Evolutionary conservation across 2,888 invertebrate species (phyloP).

Genomic region (Cosmorhoe ocellata): DNA sequence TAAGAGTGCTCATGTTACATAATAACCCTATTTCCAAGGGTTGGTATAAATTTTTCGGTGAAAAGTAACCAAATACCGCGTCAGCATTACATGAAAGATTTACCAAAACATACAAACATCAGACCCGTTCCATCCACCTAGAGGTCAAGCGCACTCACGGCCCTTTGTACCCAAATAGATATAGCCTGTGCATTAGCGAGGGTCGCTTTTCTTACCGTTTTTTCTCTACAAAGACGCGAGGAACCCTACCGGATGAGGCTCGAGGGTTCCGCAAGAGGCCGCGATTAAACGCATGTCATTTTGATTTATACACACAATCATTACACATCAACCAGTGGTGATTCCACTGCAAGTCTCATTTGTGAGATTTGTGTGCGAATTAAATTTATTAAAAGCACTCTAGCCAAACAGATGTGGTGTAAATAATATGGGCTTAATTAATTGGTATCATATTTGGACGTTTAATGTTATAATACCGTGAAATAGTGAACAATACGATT

Average conservation of each 20-base stretch:
- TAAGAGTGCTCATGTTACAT: too few relatives aligned
- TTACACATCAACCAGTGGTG: constrained; percentile 42
- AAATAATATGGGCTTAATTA: constrained; percentile 42
- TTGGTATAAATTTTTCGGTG: constrained; percentile 29
- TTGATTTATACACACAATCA: constrained; percentile 75
- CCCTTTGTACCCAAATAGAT: constrained; percentile 73
- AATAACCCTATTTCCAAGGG: too few relatives aligned
- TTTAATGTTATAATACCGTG: constrained; percentile 31
- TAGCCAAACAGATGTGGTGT: constrained; percentile 47
- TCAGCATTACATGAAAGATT: constrained; percentile 41
- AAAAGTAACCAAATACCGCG: constrained; percentile 42
- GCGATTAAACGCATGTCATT: constrained; percentile 74
- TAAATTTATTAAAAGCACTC: constrained; percentile 41
- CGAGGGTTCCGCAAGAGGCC: constrained; percentile 53
- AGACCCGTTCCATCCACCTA: constrained; percentile 44
- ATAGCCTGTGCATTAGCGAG: constrained; percentile 74
- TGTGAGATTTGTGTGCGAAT: constrained; percentile 40
- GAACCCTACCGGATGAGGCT: constrained; percentile 55
- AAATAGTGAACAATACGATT: constrained; percentile 24
- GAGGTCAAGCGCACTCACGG: constrained; percentile 70
- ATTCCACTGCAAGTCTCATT: constrained; percentile 33
- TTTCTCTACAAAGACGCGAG: constrained; percentile 52
- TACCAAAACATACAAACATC: constrained; percentile 48
- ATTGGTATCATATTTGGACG: constrained; percentile 33
- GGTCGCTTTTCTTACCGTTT: constrained; percentile 65